A percentile compares a stretch with the other conserved stretches of the same genome.
phyloP scores from a whole-genome alignment of 2,113 vertebrate species.

The Rhineura floridana region DNA sequence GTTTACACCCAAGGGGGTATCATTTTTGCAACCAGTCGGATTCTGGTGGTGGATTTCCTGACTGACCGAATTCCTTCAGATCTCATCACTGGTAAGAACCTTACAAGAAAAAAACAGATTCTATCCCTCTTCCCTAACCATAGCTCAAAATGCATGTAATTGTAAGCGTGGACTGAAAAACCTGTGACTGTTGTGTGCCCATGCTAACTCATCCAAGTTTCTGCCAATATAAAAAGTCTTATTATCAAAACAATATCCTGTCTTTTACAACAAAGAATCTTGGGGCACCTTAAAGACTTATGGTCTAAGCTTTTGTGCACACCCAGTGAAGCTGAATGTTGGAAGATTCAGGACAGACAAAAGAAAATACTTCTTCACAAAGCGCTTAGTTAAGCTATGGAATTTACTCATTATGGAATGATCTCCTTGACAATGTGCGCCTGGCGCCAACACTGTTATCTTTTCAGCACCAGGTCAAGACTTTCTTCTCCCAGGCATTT shows the following conservation, averaged over 20 bases:
- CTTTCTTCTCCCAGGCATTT: no score
- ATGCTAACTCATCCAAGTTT: not conserved
- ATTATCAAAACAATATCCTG: not conserved
- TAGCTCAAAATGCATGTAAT: not conserved
- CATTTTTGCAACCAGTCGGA: slow-evolving; percentile 94
- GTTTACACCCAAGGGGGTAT: slow-evolving; percentile 94
- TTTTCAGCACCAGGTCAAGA: no score
- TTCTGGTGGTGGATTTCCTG: slow-evolving; percentile 96
- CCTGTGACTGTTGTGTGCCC: not conserved
- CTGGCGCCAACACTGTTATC: no score
- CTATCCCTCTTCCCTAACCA: no score
- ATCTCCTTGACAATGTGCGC: no score
- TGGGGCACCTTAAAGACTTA: no score
- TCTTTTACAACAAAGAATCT: not conserved
- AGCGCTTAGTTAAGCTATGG: no score
- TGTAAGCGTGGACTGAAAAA: not conserved
- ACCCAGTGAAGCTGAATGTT: no score
- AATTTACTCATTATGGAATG: no score
- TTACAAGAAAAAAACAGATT: not conserved
- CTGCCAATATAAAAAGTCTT: not conserved
- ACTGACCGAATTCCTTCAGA: slow-evolving; percentile 93
- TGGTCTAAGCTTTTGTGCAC: no score
- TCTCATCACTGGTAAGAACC: slow-evolving; percentile 88
- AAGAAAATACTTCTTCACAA: no score
- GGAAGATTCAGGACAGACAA: no score